Evolutionary conservation across 92 coral and sea anemone genomes (phyloP), one percentile per base, ranked within the genome.

Genomic region (Zoanthus sansibaricus): DNA sequence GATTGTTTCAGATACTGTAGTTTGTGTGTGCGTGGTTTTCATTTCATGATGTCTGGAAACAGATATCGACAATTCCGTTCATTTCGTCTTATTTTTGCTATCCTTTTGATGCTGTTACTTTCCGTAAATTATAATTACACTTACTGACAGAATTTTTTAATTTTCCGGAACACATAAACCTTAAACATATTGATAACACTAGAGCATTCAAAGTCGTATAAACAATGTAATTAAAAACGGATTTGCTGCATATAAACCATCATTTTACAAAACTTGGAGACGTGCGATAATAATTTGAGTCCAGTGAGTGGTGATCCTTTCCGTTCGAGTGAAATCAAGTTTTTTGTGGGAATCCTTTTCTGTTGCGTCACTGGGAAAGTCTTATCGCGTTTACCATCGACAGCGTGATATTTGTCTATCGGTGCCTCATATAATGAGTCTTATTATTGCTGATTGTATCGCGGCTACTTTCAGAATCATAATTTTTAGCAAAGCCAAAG

Each of bases 201-300:
- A 64, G 59, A 64, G 62, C 85, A 32, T 64, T 80, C 85, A 80
- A 80, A 62, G 56, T 21, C 75, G 64, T 75, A 80, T 30, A 72
- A 66, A 80, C 74, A 49, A 46, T 64, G 74, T 46, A 80, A 80
- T 80, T 80, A 32, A 66, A 45, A 80, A 80, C 85, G 75, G 62
- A 80, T 80, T 80, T 80, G 30, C 59, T 54, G 61, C 9, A 10
- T 42, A 66, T n/a, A 46, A 32, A 12, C 33, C 9, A 45, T 20
- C 69, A 62, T 17, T 17, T 62, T 48, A 67, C 45, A 20, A 64
- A 67, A 48, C 18, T 47, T 17, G 58, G 58, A 79, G 18, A 7
- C 20, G 7, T 15, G 9, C 18, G 25, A 25, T 74, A 20, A 32
- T 37, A 37, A 37, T 37, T 37, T 2, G 4, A 4, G 42, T 37